Percentiles rank a stretch among this genome's conserved stretches.
phyloP scores from a whole-genome alignment of 2,113 vertebrate genomes.

The Hiodon alosoides region DNA sequence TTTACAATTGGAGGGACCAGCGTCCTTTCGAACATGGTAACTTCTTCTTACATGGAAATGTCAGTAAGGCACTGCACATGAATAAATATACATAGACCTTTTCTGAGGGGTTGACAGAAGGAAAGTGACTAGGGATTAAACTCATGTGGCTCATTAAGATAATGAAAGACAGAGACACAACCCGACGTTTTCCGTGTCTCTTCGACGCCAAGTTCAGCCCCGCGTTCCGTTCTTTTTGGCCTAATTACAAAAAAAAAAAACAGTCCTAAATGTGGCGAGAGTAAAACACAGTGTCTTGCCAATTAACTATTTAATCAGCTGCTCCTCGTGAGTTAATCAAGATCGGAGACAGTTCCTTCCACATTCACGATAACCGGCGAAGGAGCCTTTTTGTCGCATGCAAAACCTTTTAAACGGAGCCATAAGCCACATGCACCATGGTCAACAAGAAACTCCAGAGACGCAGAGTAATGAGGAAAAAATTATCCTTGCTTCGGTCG shows the following conservation, averaged over 20 bases:
- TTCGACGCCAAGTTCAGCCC: constrained; percentile 8
- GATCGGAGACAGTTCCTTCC: neutral
- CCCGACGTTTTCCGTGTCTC: neutral
- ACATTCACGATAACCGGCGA: neutral
- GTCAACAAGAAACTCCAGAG: too few relatives aligned
- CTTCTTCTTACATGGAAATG: neutral
- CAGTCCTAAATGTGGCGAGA: neutral
- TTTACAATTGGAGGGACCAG: too few relatives aligned
- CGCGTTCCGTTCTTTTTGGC: neutral
- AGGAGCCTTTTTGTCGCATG: neutral
- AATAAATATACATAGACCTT: constrained; percentile 15
- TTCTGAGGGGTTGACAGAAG: neutral
- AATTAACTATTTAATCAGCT: constrained; percentile 25
- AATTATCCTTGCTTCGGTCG: too few relatives aligned
- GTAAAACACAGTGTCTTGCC: constrained; percentile 10
- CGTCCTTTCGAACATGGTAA: neutral
- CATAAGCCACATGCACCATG: too few relatives aligned
- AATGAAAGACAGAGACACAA: constrained; percentile 13
- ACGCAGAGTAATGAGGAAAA: too few relatives aligned
- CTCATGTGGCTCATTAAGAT: constrained; percentile 13
- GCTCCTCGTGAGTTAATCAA: constrained; percentile 4
- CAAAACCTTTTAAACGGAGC: too few relatives aligned
- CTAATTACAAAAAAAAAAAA: neutral
- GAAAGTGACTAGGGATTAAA: constrained; percentile 4
- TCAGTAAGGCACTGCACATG: neutral